Evolutionary conservation across 2,888 invertebrate genomes (phyloP), one percentile per base, ranked within the genome.

Genomic region (Drosophila setosimentum): DNA sequence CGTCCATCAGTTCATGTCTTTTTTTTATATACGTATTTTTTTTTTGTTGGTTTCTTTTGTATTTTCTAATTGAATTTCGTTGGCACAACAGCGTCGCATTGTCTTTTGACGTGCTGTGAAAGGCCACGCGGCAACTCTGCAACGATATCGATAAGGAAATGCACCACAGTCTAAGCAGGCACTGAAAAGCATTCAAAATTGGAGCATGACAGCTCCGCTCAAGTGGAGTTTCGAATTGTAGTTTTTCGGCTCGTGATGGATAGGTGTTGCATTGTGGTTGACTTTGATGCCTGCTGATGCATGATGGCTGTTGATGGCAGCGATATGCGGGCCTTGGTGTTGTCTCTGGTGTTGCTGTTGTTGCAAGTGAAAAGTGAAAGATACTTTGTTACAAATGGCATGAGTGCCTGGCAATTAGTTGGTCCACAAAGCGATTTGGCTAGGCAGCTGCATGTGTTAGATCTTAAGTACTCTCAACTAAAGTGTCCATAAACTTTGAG

Each of bases 101-200:
- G 73, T 68, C 59, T 68, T 61, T n/a, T 32, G 64, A 66, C 51
- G 45, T 37, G 60, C 76, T 53, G 74, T 70, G 75, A 74, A 68
- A 60, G 70, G 58, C 54, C 53, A 57, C 49, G 55, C 53, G 33
- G 51, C 57, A 49, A 63, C 42, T 21, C 30, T 11, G 61, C 24
- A 63, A 29, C 50, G 30, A 57, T 51, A 69, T 32, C 71, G 59
- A 71, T 57, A 63, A 57, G 76, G 60, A 71, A 69, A 57, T 65
- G 67, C 55, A 29, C 5, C 51, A 18, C n/a, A 42, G 21, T 58
- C 73, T 80, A 78, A 78, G 71, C 74, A 84, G 84, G 64, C 82
- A 76, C 69, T 87, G 84, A 87, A 87, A 87, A 82, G 82, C 84
- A 84, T 87, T 76, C 69, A 68, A 84, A 87, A 84, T 87, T 84